Base-by-base conservation (phyloP, 2,888 invertebrate genomes). In the Aphodius sticticus region DNA sequence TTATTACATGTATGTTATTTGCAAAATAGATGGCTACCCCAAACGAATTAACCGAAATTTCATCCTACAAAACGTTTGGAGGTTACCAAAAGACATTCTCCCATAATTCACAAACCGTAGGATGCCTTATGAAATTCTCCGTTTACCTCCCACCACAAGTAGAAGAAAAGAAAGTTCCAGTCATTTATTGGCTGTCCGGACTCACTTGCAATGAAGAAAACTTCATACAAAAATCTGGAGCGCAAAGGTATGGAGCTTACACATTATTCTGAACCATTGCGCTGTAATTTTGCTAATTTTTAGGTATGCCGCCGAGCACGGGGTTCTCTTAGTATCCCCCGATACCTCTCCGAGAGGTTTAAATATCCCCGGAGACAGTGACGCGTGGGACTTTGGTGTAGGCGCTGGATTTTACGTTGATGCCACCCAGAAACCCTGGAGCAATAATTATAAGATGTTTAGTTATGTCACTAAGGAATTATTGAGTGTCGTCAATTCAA, bases 341-440 rank as follows among this genome's bases (percentile, higher is more conserved):
- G 99, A 99, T 87, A 99, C 99, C 0, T 99, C 98, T 84, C 99
- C 99, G 0, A 92, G 98, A 85, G 96, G 96, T 6, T 92, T 96
- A 12, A 95, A 96, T 84, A 93, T 99, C 80, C 94, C 95, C 15
- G 98, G 98, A 0, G 97, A 99, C 90, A 95, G 96, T 87, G 97
- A 97, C 69, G 91, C 93, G 16, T 98, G 96, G 93, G 98, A 99
- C 89, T 97, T 99, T 90, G 99, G 99, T 37, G 94, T 95, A 9
- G 96, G 96, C 6, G 99, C 99, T 81, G 97, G 99, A 0, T 99
- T 98, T 89, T 99, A 99, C 89, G 91, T 99, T 1, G 96, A 99
- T 90, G 98, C 99, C 6, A 94, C 94, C 0, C 92, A 94, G 84
- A 94, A 95, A n/a, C 97, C 97, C 16, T 99, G 99, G 99, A 93